A percentile compares a stretch with the other conserved stretches of the same genome.
These are phyloP conservation scores for Drosophila meridionalis DNA, from an alignment of 2,888 invertebrate species.

Conservation along the genomic window DNA sequence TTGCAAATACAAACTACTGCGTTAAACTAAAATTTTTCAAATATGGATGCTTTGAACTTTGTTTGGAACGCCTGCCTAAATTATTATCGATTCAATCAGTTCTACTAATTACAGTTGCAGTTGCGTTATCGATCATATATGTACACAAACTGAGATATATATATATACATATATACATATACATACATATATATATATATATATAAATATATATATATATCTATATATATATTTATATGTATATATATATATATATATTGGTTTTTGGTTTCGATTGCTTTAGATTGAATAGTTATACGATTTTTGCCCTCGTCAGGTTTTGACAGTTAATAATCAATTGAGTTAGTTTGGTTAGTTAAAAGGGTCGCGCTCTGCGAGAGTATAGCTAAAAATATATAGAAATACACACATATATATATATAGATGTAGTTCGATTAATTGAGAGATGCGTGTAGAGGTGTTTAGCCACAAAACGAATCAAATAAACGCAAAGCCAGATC, in stretches of 20 bases:
- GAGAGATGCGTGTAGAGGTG: slow-evolving; percentile 41
- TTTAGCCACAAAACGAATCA: slow-evolving; percentile 49
- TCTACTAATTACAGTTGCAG: slow-evolving; percentile 32
- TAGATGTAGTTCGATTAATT: slow-evolving; percentile 66
- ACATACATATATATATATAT: not conserved
- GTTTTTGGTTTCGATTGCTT: slow-evolving; percentile 39
- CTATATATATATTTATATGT: not conserved
- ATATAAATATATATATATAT: not conserved
- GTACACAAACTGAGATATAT: not conserved
- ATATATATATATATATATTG: slow-evolving; percentile 2
- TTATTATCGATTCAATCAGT: slow-evolving; percentile 34
- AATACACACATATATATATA: slow-evolving; percentile 44
- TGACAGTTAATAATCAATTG: slow-evolving; percentile 31
- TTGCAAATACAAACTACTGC: slow-evolving; percentile 48
- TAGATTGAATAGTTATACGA: slow-evolving; percentile 15
- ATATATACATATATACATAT: not conserved
- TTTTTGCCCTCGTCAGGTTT: slow-evolving; percentile 33
- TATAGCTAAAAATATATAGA: slow-evolving; percentile 82
- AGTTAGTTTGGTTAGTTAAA: slow-evolving; percentile 44
- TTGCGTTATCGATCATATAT: slow-evolving; percentile 34
- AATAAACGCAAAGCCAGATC: slow-evolving; percentile 27
- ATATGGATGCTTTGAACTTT: slow-evolving; percentile 47
- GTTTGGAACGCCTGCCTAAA: slow-evolving; percentile 58
- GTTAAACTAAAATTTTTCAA: slow-evolving; percentile 38
- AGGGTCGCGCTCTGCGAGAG: slow-evolving; percentile 75